Evolutionary conservation across 2,113 vertebrate species (phyloP), one percentile per base, ranked within the genome.

Genomic region (Callipepla squamata): DNA sequence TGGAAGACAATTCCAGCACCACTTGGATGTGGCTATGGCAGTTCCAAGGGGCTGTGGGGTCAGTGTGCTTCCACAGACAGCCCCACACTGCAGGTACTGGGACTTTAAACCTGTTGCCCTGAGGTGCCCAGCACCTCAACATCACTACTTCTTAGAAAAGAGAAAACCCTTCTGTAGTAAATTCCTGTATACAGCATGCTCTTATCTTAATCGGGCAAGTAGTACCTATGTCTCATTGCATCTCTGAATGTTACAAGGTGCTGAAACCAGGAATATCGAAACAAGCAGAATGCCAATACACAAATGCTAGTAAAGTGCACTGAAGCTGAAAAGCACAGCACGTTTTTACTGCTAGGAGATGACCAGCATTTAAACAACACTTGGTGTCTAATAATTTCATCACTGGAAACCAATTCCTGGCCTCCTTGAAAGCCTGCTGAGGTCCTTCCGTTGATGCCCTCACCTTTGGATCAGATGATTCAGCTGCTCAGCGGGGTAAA

Each of bases 11-110:
- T 62, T 82, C 32, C 50, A 13, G 23, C 45, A 17, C 9, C 72
- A 47, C 32, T 21, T 30, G 18, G 69, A 67, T 44, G 32, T 23
- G 36, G 85, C 9, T 7, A 28, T 36, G 23, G 9, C 55, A 6
- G 7, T 26, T 22, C 26, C 62, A 30, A 69, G 26, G 48, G 19
- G 63, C 38, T n/a, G 6, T 0, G 7, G 18, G 63, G 34, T 19
- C n/a, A 13, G 7, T 2, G 20, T 58, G 45, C n/a, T 42, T 45
- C 20, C 32, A 7, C 6, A 0, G 1, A 0, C 19, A 3, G 36
- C 7, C 38, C 26, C 47, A 26, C 9, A 2, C 4, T 34, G 15
- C 30, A 36, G n/a, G 55, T 48, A 65, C 38, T n/a, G 23, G 51
- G 14, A 20, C 42, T 59, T 57, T 7, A 36, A 32, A 9, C 28